phyloP scores from a whole-genome alignment of 2,113 vertebrate genomes.

The Solenodon paradoxus region DNA sequence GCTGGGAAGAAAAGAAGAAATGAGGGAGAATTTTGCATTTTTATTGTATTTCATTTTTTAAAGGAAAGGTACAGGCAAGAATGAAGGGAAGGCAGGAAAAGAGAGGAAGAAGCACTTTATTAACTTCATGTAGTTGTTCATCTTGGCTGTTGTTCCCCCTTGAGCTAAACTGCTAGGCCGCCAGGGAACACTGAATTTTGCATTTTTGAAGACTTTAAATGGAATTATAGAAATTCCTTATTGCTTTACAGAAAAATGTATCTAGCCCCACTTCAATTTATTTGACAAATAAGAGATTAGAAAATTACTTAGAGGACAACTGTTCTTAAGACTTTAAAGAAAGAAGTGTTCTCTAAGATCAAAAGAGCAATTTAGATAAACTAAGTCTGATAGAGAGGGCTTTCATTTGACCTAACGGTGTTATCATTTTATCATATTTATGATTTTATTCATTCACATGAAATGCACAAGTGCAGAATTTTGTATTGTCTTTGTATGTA shows the following conservation, averaged over 20 bases:
- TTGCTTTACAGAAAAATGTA: not conserved
- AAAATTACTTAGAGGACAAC: not conserved
- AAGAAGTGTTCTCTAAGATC: not conserved
- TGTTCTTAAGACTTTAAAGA: not conserved
- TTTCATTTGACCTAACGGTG: conserved; percentile 36
- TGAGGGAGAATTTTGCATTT: not conserved
- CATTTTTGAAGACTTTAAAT: not conserved
- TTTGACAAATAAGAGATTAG: conserved; percentile 32
- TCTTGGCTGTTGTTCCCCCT: too few relatives aligned
- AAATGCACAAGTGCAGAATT: conserved; percentile 61
- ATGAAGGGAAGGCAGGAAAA: too few relatives aligned
- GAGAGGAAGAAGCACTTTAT: too few relatives aligned
- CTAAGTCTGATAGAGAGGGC: not conserved
- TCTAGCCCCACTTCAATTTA: conserved; percentile 24
- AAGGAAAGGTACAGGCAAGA: too few relatives aligned
- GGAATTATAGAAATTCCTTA: not conserved
- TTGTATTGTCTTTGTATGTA: not conserved
- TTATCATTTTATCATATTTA: conserved; percentile 57
- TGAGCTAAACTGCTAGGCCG: too few relatives aligned
- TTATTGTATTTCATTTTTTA: too few relatives aligned
- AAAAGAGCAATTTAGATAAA: not conserved
- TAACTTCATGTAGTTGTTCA: too few relatives aligned
- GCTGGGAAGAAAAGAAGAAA: not conserved
- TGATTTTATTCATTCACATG: conserved; percentile 54
- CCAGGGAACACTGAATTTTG: too few relatives aligned